phyloP scores from a whole-genome alignment of 2,113 vertebrate species.

The Anguilla rostrata region DNA sequence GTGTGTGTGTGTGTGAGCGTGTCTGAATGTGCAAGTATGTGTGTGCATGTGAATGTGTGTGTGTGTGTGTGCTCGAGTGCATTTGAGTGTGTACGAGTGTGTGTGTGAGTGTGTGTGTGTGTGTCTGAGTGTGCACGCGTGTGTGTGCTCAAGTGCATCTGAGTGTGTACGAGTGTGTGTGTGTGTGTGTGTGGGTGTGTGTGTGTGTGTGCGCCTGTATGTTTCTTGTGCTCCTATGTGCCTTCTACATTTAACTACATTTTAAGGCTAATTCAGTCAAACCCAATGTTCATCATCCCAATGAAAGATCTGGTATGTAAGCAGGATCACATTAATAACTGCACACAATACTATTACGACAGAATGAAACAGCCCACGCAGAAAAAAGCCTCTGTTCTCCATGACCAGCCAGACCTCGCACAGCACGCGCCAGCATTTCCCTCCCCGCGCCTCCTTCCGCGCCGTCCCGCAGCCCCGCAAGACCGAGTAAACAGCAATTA shows the following conservation, averaged over 20 bases:
- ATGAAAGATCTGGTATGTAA: background rate
- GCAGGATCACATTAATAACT: background rate
- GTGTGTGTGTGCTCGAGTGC: too few relatives aligned
- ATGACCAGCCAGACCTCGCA: too few relatives aligned
- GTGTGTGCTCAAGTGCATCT: too few relatives aligned
- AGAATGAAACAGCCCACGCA: too few relatives aligned
- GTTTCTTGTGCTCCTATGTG: background rate
- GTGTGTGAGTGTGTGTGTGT: too few relatives aligned
- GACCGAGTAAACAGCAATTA: background rate
- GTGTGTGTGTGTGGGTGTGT: background rate
- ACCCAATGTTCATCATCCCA: background rate
- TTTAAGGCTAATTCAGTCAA: background rate
- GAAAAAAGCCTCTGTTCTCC: too few relatives aligned
- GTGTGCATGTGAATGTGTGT: too few relatives aligned
- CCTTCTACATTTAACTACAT: too few relatives aligned
- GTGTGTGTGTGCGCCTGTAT: background rate
- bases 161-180: too few relatives aligned
- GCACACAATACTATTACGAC: background rate
- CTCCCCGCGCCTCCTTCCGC: background rate
- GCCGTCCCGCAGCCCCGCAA: background rate
- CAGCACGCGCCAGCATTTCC: background rate
- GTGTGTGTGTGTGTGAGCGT: background rate
- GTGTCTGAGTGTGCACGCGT: too few relatives aligned
- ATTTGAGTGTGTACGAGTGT: too few relatives aligned
- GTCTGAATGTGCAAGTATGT: background rate